Conservation (phyloP, 1,140 invertebrate genomes). For the Maconellicoccus hirsutus region DNA sequence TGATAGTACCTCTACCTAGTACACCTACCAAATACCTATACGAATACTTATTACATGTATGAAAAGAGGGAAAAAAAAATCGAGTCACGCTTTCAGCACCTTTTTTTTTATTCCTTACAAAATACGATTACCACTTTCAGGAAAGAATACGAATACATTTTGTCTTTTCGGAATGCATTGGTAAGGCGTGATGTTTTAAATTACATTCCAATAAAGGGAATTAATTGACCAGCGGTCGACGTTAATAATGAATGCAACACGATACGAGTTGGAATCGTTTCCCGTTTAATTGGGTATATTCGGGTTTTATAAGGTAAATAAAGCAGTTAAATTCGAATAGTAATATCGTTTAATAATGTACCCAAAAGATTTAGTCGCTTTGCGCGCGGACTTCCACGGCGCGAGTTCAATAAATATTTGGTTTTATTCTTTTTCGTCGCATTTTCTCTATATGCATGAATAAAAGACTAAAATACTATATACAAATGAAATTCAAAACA, state of each 20-base stretch:
- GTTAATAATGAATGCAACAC: slow-evolving; percentile 20
- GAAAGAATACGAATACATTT: slow-evolving; percentile 17
- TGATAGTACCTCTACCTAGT: too few relatives aligned
- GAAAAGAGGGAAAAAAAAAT: too few relatives aligned
- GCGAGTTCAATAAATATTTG: background rate
- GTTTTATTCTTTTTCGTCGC: background rate
- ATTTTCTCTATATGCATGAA: background rate
- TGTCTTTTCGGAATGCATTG: slow-evolving; percentile 5
- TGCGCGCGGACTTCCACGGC: background rate
- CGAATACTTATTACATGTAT: background rate
- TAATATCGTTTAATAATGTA: slow-evolving; percentile 10
- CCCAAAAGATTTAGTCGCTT: background rate
- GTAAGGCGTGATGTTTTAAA: slow-evolving; percentile 11
- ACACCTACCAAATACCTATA: background rate
- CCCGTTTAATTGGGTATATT: slow-evolving; percentile 14
- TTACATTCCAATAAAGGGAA: slow-evolving; percentile 21
- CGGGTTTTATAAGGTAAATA: slow-evolving; percentile 16
- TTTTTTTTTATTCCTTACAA: slow-evolving; percentile 6
- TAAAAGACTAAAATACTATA: background rate
- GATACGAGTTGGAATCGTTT: slow-evolving; percentile 12
- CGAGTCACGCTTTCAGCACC: background rate
- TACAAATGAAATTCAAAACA: slow-evolving; percentile 16
- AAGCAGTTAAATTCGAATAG: slow-evolving; percentile 17
- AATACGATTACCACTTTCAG: background rate
- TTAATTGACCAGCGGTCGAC: slow-evolving; percentile 14